phyloP scores from a whole-genome alignment of 2,113 vertebrate species.

The Paradoxurus hermaphroditus region DNA sequence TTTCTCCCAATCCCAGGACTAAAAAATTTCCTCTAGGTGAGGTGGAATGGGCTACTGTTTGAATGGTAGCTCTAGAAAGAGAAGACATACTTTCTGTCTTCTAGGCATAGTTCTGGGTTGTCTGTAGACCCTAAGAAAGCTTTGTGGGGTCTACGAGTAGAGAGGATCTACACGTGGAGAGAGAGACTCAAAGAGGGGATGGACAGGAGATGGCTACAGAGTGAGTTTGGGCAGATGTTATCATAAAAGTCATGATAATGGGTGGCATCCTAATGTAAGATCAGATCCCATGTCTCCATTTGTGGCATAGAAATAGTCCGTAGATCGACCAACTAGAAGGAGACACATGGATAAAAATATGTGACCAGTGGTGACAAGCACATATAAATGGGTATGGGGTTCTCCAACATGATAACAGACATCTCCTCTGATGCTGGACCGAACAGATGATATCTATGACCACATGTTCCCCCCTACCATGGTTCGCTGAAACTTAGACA shows the following conservation, averaged over 20 bases:
- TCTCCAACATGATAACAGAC: neutral
- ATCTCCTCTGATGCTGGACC: neutral
- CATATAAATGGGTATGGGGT: neutral
- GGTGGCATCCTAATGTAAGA: neutral
- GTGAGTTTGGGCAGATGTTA: neutral
- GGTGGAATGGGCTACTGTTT: neutral
- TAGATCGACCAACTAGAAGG: neutral
- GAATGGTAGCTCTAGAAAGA: neutral
- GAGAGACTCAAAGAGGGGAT: neutral
- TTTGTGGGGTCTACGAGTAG: neutral
- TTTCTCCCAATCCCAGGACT: neutral
- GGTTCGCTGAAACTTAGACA: neutral
- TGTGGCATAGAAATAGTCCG: neutral
- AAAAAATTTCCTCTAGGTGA: neutral
- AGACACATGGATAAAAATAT: neutral
- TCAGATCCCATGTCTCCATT: neutral
- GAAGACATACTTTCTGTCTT: neutral
- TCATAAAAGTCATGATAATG: neutral
- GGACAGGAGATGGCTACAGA: neutral
- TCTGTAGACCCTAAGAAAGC: neutral
- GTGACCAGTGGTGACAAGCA: neutral
- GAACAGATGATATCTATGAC: neutral
- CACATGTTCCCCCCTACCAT: neutral
- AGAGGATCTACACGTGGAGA: neutral
- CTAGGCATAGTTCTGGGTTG: neutral